A percentile compares a stretch with the other conserved stretches of the same genome.
Conservation (phyloP, 2,113 vertebrate genomes). For the Laterallus jamaicensis region DNA sequence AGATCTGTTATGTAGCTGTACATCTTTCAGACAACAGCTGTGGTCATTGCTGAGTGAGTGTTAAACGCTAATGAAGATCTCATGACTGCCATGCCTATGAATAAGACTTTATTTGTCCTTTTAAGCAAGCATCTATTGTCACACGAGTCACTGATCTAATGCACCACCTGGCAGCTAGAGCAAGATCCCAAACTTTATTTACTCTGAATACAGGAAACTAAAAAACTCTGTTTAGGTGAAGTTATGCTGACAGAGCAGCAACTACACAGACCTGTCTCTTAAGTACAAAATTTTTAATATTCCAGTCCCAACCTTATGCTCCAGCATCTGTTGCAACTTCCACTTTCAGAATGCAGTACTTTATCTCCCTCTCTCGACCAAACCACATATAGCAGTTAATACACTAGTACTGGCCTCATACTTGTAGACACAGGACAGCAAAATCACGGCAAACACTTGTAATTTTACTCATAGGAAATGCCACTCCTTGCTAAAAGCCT, state of each 20-base stretch:
- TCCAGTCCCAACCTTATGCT: not conserved
- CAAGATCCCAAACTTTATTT: not conserved
- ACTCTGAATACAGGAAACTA: not conserved
- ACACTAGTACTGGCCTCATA: not conserved
- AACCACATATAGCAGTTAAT: not conserved
- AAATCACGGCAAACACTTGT: not conserved
- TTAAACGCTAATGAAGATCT: not conserved
- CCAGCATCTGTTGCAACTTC: not conserved
- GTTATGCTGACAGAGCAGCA: not conserved
- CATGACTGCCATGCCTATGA: not conserved
- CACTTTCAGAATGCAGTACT: not conserved
- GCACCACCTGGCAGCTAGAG: not conserved
- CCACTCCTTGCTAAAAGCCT: not conserved
- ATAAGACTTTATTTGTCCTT: not conserved
- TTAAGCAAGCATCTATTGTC: not conserved
- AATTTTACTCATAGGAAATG: not conserved
- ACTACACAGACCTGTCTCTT: not conserved
- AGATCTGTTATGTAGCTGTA: fast-evolving
- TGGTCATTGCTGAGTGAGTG: not conserved
- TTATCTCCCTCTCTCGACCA: constrained; percentile 8
- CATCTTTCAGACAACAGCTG: not conserved
- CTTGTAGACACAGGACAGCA: not conserved
- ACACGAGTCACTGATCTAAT: not conserved
- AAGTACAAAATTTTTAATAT: not conserved
- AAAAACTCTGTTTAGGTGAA: not conserved